Evolutionary conservation across 1,140 invertebrate genomes (phyloP), one percentile per base, ranked within the genome.

Genomic region (Trialeurodes vaporariorum): DNA sequence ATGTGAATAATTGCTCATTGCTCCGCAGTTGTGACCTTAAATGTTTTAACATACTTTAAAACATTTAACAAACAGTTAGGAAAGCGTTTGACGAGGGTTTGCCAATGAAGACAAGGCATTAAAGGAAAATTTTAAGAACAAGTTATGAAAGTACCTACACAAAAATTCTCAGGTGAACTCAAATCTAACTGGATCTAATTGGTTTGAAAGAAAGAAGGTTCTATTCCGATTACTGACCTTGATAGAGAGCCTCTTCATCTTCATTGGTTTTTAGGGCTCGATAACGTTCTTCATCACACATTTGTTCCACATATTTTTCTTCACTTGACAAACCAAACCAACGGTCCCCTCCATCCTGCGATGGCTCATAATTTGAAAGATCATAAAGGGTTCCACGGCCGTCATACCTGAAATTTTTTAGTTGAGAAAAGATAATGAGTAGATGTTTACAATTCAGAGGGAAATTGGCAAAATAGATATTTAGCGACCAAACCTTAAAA

Each of bases 211-310:
- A n/a, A n/a, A n/a, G n/a, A n/a, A n/a, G n/a, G n/a, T n/a, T 49
- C 34, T 49, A 65, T 63, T 49, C 34, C 59, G 40, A 27, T 63
- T 65, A 75, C 71, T 79, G 78, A 90, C 89, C 90, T 85, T 92
- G 89, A 75, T 91, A 91, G 78, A 91, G 82, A 67, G 87, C 84
- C 74, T 92, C 88, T 75, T 94, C 91, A 72, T 88, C 87, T 75
- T 93, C 89, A 80, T 94, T 92, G 68, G 88, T 90, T 73, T 89
- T 86, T 0, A 97, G 81, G 25, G 92, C 92, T 61, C 89, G 79
- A 80, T 94, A 97, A 27, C 94, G 80, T 81, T 97, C 94, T 75
- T 93, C 89, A 77, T 96, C 94, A 77, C 91, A 94, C 22, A 93
- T 78, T 73, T 89, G 87, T 77, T 96, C 93, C 67, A 92, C 83